These are phyloP conservation scores for Catharus fuscescens DNA, from an alignment of 2,113 vertebrate genomes.

Conservation along the genomic window DNA sequence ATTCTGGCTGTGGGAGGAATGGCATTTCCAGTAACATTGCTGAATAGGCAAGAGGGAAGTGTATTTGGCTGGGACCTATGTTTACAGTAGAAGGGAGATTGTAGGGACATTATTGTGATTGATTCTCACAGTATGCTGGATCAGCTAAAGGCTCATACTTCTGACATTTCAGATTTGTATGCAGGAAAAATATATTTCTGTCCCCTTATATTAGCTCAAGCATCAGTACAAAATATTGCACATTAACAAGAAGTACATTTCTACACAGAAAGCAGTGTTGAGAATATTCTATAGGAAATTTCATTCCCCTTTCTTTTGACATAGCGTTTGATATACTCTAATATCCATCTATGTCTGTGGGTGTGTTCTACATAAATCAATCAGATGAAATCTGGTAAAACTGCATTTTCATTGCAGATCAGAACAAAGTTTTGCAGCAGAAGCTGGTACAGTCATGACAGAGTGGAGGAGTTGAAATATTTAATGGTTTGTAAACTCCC, in stretches of 20 bases:
- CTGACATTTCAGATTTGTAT: conserved; percentile 5
- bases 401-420: background rate
- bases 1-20: background rate
- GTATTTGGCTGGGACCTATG: background rate
- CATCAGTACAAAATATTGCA: background rate
- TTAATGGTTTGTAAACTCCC: background rate
- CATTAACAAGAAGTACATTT: background rate
- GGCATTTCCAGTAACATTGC: background rate
- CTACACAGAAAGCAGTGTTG: background rate
- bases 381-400: background rate
- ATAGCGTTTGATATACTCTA: background rate
- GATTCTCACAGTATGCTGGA: background rate
- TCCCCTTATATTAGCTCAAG: background rate
- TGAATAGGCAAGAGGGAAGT: background rate
- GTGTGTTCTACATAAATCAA: background rate
- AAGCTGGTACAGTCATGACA: background rate
- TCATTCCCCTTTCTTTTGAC: background rate
- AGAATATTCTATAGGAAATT: background rate
- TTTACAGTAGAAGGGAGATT: background rate
- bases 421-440: background rate
- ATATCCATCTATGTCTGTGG: background rate
- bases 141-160: background rate
- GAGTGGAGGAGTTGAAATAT: background rate
- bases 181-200: conserved; percentile 16
- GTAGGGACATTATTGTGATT: background rate